These are phyloP conservation scores for Drosophila setosimentum DNA, from an alignment of 2,888 invertebrate species.

Conservation along the genomic window DNA sequence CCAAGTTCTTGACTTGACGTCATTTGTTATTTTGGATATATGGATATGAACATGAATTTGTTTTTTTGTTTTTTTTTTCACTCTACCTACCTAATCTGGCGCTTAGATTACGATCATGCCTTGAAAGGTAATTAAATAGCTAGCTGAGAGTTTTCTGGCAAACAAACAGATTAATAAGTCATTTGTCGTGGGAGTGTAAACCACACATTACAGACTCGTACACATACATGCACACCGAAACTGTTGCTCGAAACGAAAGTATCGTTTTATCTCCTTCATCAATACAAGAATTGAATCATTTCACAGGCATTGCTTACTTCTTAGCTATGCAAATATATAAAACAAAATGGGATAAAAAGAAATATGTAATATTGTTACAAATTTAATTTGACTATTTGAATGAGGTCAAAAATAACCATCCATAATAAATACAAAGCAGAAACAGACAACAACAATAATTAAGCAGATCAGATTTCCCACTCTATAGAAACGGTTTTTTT, in stretches of 20 bases:
- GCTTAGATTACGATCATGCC: slow-evolving; percentile 53
- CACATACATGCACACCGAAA: background rate
- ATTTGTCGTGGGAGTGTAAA: slow-evolving; percentile 48
- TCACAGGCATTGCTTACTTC: background rate
- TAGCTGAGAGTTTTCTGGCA: slow-evolving; percentile 31
- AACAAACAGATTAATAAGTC: slow-evolving; percentile 33
- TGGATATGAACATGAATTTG: background rate
- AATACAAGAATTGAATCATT: background rate
- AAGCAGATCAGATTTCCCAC: background rate
- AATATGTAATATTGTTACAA: background rate
- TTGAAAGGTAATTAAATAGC: slow-evolving; percentile 50
- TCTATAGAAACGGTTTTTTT: background rate
- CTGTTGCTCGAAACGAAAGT: slow-evolving; percentile 14
- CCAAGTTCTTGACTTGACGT: slow-evolving; percentile 51
- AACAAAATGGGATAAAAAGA: background rate
- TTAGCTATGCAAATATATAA: background rate
- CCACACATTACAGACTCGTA: slow-evolving; percentile 2
- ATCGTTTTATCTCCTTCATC: background rate
- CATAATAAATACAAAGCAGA: background rate
- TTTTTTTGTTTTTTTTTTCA: background rate
- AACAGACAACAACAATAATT: background rate
- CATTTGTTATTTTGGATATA: slow-evolving; percentile 47
- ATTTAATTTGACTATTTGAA: background rate
- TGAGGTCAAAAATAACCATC: background rate
- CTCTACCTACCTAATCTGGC: slow-evolving; percentile 53